A percentile compares a stretch with the other conserved stretches of the same genome.
phyloP scores from a whole-genome alignment of 1,140 invertebrate species.

The Drosophila sulfurigaster region DNA sequence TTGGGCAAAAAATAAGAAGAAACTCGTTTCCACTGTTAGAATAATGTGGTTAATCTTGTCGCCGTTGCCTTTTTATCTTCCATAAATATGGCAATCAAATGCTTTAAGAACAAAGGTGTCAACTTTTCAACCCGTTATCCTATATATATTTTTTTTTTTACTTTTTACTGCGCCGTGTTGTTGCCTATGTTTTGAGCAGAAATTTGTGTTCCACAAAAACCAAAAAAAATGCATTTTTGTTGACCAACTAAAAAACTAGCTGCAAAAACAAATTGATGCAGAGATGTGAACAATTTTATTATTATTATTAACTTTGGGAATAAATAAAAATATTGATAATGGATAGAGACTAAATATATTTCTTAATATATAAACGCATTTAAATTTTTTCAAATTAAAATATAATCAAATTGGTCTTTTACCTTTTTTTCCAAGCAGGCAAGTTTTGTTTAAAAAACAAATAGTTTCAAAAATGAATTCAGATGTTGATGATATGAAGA shows the following conservation, averaged over 20 bases:
- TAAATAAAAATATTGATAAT: too few relatives aligned
- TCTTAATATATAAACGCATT: too few relatives aligned
- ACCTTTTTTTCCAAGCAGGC: too few relatives aligned
- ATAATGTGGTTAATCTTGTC: constrained; percentile 82
- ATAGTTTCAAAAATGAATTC: too few relatives aligned
- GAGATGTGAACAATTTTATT: not conserved
- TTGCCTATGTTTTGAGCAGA: not conserved
- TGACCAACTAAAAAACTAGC: not conserved
- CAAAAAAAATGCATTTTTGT: not conserved
- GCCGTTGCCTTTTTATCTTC: constrained; percentile 80
- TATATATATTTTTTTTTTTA: not conserved
- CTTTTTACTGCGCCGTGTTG: not conserved
- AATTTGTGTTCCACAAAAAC: not conserved
- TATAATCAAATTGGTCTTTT: too few relatives aligned
- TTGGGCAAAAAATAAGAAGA: not conserved
- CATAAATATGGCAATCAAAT: constrained; percentile 83
- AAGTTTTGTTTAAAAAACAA: too few relatives aligned
- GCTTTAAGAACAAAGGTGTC: constrained; percentile 74
- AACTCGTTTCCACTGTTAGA: constrained; percentile 68
- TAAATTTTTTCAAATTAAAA: too few relatives aligned
- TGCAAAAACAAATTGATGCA: not conserved
- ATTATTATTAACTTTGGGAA: too few relatives aligned
- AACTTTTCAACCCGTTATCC: constrained; percentile 51
- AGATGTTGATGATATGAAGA: too few relatives aligned
- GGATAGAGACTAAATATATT: too few relatives aligned